Base-by-base conservation (phyloP, 2,113 vertebrate species). In the Phrynosoma blainvillii region DNA sequence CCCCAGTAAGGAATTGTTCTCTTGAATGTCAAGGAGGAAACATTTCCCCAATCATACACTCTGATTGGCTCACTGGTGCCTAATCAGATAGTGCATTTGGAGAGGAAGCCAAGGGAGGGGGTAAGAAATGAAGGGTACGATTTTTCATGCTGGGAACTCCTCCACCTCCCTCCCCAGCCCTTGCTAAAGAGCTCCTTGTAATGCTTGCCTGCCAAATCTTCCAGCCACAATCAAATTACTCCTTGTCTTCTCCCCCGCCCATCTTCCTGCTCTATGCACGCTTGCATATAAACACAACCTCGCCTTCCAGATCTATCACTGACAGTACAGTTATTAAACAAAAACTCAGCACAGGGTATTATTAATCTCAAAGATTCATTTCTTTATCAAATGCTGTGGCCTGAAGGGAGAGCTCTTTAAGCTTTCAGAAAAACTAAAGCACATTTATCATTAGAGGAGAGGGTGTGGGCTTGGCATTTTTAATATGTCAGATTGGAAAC, bases 281-380 rank as follows among this genome's bases (percentile, higher is more conserved):
- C 78, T 90, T 90, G 80, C 85, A 52, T 92, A 87, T 74, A 93
- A 93, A 94, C 88, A 93, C 91, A 88, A 90, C 84, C 91, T 91
- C 86, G n/a, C 89, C 95, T 94, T 95, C 96, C 89, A 95, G 94
- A 96, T 97, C 96, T 94, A 96, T 97, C 96, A 96, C 95, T 95
- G 96, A 95, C 96, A 96, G 93, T 95, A 95, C 80, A 94, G 94
- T 97, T 97, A 97, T 97, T 97, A 97, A 97, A 97, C 95, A 97
- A 96, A 97, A 97, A 94, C 94, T 96, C 96, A 92, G 92, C 93
- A 92, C 16, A 1, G 93, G 95, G 96, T 97, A 97, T 96, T 97
- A 97, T 97, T 97, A 96, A 97, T 96, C 79, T 90, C 91, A 88
- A 94, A 93, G 95, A 96, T 96, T 96, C 96, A 96, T 97, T 97